phyloP scores from a whole-genome alignment of 2,888 invertebrate genomes.

The Loripinus fragilis region DNA sequence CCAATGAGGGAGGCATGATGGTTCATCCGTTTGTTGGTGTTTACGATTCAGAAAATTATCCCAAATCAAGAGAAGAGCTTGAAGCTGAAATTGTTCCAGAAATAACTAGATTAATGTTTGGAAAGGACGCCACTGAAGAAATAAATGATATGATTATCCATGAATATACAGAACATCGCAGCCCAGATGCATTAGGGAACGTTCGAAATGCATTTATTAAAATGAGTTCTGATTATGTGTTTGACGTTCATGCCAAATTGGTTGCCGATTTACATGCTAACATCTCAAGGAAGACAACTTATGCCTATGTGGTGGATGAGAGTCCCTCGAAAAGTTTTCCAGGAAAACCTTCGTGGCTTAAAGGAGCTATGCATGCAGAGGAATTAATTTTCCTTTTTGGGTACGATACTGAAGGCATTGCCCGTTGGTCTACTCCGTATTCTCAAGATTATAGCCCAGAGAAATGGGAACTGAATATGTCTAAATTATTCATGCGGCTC shows the following conservation, averaged over 20 bases:
- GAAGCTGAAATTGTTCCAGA: constrained; percentile 10
- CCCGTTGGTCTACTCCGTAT: neutral
- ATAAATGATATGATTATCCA: constrained; percentile 25
- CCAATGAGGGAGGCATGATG: constrained; percentile 84
- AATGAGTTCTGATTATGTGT: constrained; percentile 90
- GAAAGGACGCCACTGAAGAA: constrained; percentile 20
- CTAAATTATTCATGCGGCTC: neutral
- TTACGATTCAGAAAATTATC: constrained; percentile 22
- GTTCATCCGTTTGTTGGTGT: neutral
- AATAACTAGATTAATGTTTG: neutral
- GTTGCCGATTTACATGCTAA: neutral
- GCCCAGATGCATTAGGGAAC: constrained; percentile 87
- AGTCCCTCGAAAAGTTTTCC: constrained; percentile 63
- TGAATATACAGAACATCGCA: constrained; percentile 29
- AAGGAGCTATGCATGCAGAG: constrained; percentile 74
- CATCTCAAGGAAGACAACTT: constrained; percentile 7
- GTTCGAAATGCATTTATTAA: neutral
- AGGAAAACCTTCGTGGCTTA: constrained; percentile 65
- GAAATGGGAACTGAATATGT: neutral
- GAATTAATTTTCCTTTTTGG: neutral
- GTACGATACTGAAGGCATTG: neutral
- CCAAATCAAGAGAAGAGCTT: constrained; percentile 27
- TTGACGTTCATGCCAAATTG: constrained; percentile 92
- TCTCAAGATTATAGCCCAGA: neutral
- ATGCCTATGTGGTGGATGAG: constrained; percentile 46